phyloP scores from a whole-genome alignment of 2,113 vertebrate species.

The Glaucidium brasilianum region DNA sequence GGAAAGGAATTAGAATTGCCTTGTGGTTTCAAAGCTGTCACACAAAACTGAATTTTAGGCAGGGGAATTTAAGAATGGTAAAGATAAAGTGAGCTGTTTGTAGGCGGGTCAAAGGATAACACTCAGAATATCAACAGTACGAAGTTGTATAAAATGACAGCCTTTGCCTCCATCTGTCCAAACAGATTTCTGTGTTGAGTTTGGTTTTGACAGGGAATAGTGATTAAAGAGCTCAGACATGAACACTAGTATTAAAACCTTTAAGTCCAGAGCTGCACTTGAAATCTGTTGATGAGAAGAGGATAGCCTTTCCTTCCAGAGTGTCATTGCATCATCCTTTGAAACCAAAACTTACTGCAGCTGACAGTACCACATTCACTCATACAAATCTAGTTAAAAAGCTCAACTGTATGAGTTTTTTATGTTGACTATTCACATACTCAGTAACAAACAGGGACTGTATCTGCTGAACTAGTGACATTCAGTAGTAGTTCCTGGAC shows the following conservation, averaged over 20 bases:
- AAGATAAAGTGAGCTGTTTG: neutral
- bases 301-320: neutral
- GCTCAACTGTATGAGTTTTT: neutral
- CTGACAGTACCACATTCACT: neutral
- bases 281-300: neutral
- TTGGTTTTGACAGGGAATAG: neutral
- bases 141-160: neutral
- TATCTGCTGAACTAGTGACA: neutral
- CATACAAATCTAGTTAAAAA: neutral
- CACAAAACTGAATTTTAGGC: neutral
- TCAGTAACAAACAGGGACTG: neutral
- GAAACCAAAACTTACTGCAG: neutral
- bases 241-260: neutral
- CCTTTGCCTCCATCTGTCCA: slow-evolving; percentile 22
- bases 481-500: neutral
- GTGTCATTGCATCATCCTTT: neutral
- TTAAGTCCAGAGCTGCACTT: neutral
- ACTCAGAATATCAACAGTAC: neutral
- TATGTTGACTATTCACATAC: neutral
- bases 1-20: neutral
- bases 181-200: neutral
- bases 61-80: neutral
- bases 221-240: neutral
- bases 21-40: neutral
- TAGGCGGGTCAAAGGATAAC: neutral